Evolutionary conservation across 2,113 vertebrate species (phyloP).

Genomic region (Ornithorhynchus anatinus): DNA sequence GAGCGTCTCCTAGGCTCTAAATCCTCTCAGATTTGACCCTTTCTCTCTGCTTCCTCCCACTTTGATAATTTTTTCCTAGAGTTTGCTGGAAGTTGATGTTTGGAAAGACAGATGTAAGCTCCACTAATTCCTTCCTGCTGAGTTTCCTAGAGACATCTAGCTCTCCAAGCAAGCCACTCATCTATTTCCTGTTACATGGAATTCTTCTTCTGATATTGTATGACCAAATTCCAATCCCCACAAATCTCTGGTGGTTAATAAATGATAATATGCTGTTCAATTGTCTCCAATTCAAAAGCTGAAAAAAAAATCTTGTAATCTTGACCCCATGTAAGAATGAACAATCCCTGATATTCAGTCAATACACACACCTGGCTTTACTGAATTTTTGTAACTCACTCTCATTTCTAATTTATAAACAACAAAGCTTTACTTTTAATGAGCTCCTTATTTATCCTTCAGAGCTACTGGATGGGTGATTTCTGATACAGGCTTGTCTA

Average conservation of each 20-base stretch:
- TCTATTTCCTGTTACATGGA: too few species aligned
- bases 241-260: slow-evolving; percentile 44
- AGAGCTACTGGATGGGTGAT: slow-evolving; percentile 25
- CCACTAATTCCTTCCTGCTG: neutral
- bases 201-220: too few species aligned
- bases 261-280: slow-evolving; percentile 32
- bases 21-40: too few species aligned
- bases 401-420: slow-evolving; percentile 37
- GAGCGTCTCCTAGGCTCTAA: too few species aligned
- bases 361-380: slow-evolving; percentile 44
- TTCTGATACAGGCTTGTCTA: slow-evolving; percentile 33
- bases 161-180: slow-evolving; percentile 29
- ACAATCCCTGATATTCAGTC: slow-evolving; percentile 37
- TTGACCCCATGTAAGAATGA: slow-evolving; percentile 46
- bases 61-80: too few species aligned
- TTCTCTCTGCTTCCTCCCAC: too few species aligned
- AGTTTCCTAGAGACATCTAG: slow-evolving; percentile 18
- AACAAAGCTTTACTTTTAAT: slow-evolving; percentile 41
- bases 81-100: too few species aligned
- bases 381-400: slow-evolving; percentile 48
- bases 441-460: slow-evolving; percentile 45
- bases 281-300: slow-evolving; percentile 30
- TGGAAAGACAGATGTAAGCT: too few species aligned
- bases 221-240: neutral
- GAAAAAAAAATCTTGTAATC: slow-evolving; percentile 33